Conservation (phyloP, 2,113 vertebrate genomes). For the Sporophila hypoxantha region DNA sequence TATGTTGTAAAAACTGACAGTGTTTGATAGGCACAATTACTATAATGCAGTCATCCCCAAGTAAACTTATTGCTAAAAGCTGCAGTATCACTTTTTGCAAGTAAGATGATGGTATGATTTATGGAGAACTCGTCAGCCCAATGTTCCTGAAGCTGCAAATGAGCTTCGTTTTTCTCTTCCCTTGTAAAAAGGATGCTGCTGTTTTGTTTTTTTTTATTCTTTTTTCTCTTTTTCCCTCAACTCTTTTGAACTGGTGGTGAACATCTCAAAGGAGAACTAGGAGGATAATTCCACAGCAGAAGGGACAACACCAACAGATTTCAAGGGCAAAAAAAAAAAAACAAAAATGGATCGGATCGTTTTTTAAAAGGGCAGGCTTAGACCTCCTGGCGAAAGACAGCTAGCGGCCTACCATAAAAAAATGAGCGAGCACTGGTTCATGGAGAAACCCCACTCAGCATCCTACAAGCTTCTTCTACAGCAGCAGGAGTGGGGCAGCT, state of each 20-base stretch:
- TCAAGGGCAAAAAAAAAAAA: conserved; percentile 59
- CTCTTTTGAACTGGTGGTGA: conserved; percentile 42
- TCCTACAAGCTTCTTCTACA: conserved; percentile 81
- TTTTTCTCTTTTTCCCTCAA: conserved; percentile 41
- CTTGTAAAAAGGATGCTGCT: conserved; percentile 65
- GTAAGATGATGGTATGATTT: conserved; percentile 51
- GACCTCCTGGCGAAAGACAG: conserved; percentile 83
- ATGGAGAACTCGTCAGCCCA: conserved; percentile 31
- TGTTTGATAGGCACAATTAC: conserved; percentile 74
- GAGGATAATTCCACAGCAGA: conserved; percentile 61
- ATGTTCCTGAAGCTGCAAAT: conserved; percentile 36
- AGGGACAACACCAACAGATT: conserved; percentile 58
- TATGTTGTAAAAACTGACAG: conserved; percentile 58
- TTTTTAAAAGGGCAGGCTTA: conserved; percentile 76
- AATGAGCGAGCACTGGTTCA: conserved; percentile 78
- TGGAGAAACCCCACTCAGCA: conserved; percentile 76
- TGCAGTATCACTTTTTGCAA: conserved; percentile 69
- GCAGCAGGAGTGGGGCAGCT: conserved; percentile 55
- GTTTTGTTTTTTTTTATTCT: background rate
- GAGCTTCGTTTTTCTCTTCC: conserved; percentile 43
- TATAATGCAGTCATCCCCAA: conserved; percentile 67
- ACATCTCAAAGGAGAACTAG: conserved; percentile 55
- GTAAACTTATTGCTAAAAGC: conserved; percentile 79
- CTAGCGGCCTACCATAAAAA: conserved; percentile 82
- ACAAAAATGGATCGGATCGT: conserved; percentile 31